Evolutionary conservation across 2,113 vertebrate species (phyloP), one percentile per base, ranked within the genome.

Genomic region (Myxocyprinus asiaticus): DNA sequence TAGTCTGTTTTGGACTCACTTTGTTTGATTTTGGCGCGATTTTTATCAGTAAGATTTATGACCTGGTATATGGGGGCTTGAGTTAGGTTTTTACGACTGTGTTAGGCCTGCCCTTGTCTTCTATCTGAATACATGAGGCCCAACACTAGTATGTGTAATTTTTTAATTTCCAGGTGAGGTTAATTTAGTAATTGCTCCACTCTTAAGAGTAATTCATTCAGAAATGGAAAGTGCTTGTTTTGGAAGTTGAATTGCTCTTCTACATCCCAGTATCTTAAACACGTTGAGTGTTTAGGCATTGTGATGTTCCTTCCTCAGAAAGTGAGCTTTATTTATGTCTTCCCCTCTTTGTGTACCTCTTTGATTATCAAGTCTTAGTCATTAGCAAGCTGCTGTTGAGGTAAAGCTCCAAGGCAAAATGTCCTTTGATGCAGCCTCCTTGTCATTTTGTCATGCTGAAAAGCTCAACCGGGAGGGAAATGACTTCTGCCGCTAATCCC

Each of bases 361-460:
- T 67, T 51, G 65, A 81, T 83, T 69, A 12, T 55, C 11, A 56
- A 55, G 63, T 64, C 53, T 62, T n/a, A 4, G 62, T 73, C 67
- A 53, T 78, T 69, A 61, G 55, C 43, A 53, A 69, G 55, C 62
- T 68, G 48, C 66, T 10, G 6, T 67, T 1, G 66, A 78, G 48
- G 47, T 75, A 69, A 72, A 78, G 51, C 55, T 69, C 43, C 17
- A 53, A 55, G 22, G 47, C 51, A 69, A 55, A 61, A 76, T 3
- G 3, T 33, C 22, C 22, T 33, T 33, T 33, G 22, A 1, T 33
- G 22, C 44, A 47, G 33, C 48, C 53, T 50, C 6, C 68, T 14
- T 47, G 44, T 58, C 44, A 42, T 62, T 68, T 58, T 66, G 22
- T 33, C 22, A 33, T 33, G 22, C 22, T 33, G 22, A 65, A 77